These are phyloP conservation scores for Molossus molossus DNA, from an alignment of 2,797 vertebrate genomes.

Conservation along the genomic window DNA sequence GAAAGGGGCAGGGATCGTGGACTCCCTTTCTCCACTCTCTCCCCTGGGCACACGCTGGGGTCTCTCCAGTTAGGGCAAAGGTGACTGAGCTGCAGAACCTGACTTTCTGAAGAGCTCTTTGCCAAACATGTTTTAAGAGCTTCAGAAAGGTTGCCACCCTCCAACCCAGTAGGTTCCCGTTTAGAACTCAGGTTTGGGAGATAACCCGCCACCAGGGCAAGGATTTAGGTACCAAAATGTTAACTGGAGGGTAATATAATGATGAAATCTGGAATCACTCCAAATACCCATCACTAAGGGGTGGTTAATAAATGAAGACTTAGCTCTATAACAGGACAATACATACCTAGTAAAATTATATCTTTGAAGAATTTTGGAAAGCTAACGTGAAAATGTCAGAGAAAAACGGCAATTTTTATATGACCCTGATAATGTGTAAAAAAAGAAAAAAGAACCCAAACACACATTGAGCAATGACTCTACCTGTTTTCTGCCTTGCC, in stretches of 20 bases:
- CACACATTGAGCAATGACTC: neutral
- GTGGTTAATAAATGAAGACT: neutral
- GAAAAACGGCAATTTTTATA: conserved; percentile 15
- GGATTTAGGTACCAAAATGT: neutral
- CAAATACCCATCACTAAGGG: neutral
- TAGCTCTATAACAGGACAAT: neutral
- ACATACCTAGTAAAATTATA: neutral
- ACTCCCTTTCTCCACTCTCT: neutral
- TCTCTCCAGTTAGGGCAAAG: conserved; percentile 27
- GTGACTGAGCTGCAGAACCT: conserved; percentile 61
- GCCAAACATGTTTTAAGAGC: conserved; percentile 55
- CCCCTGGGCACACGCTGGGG: neutral
- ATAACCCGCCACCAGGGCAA: neutral
- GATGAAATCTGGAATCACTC: neutral
- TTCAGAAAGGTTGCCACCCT: neutral
- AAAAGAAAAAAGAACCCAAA: neutral
- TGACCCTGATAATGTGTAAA: neutral
- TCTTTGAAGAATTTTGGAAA: conserved; percentile 26
- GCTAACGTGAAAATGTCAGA: neutral
- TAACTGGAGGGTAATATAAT: neutral
- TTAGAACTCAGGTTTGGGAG: neutral
- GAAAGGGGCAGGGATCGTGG: neutral
- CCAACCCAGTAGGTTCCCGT: neutral
- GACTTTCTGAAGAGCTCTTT: conserved; percentile 65
- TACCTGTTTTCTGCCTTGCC: neutral